These are phyloP conservation scores for Mayetiola destructor DNA, from an alignment of 2,888 invertebrate species.

Conservation along the genomic window DNA sequence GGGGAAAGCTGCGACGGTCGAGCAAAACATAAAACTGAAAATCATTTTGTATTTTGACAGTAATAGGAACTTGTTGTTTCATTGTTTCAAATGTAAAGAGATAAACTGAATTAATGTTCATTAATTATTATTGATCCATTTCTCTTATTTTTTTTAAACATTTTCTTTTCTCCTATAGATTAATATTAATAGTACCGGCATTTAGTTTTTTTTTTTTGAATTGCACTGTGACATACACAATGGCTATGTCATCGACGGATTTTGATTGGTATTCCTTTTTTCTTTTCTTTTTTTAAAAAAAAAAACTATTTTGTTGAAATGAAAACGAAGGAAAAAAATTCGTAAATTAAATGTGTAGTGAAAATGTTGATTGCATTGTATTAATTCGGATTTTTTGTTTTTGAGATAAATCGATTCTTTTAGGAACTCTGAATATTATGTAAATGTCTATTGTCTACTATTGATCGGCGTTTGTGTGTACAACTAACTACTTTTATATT, in stretches of 20 bases:
- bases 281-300: too few species aligned
- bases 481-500: too few species aligned
- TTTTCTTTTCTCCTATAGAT: too few species aligned
- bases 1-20: too few species aligned
- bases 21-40: conserved; percentile 7
- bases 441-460: not conserved
- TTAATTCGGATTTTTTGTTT: conserved; percentile 8
- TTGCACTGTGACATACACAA: conserved; percentile 7
- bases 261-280: too few species aligned
- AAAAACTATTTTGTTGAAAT: too few species aligned
- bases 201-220: too few species aligned
- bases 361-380: not conserved
- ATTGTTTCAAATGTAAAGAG: conserved; percentile 2
- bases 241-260: conserved; percentile 10
- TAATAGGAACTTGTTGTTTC: conserved; percentile 10
- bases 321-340: not conserved
- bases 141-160: too few species aligned
- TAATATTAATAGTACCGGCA: conserved; percentile 4
- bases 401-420: not conserved
- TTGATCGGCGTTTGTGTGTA: not conserved
- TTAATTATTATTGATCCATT: too few species aligned
- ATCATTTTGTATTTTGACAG: conserved; percentile 9
- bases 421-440: conserved; percentile 11
- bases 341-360: not conserved
- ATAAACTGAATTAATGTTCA: too few species aligned